phyloP scores from a whole-genome alignment of 2,113 vertebrate species.

The Puffinus mauretanicus region DNA sequence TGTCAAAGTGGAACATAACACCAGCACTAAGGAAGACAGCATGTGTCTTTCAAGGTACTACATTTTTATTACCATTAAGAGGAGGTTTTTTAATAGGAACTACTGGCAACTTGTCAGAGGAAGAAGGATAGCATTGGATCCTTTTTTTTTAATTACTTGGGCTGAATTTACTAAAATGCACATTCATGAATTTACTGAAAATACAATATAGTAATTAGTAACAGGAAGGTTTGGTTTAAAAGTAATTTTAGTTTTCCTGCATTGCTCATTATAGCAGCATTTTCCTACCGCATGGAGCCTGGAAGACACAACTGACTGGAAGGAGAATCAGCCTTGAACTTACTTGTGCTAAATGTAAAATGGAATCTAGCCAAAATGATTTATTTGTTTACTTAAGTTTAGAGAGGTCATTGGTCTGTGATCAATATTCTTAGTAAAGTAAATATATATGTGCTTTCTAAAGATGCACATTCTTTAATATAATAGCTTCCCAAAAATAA shows the following conservation, averaged over 20 bases:
- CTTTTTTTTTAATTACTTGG: not conserved
- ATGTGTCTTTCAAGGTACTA: not conserved
- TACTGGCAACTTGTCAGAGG: not conserved
- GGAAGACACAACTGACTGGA: not conserved
- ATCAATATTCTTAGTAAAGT: not conserved
- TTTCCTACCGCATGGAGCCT: not conserved
- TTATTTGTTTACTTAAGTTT: not conserved
- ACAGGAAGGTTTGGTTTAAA: not conserved
- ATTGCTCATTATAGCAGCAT: not conserved
- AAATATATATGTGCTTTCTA: not conserved
- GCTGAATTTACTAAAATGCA: not conserved
- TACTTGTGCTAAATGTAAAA: not conserved
- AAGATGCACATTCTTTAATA: not conserved
- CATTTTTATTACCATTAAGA: not conserved
- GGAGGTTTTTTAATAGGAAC: not conserved
- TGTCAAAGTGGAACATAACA: not conserved
- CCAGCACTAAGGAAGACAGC: not conserved
- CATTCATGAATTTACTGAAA: not conserved
- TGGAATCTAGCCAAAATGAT: not conserved
- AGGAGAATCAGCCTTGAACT: not conserved
- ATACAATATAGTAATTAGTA: not conserved
- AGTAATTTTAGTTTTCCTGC: not conserved
- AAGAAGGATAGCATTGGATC: not conserved
- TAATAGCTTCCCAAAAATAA: not conserved
- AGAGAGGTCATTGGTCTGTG: not conserved